phyloP scores from a whole-genome alignment of 2,113 vertebrate species.

The Tursiops truncatus region DNA sequence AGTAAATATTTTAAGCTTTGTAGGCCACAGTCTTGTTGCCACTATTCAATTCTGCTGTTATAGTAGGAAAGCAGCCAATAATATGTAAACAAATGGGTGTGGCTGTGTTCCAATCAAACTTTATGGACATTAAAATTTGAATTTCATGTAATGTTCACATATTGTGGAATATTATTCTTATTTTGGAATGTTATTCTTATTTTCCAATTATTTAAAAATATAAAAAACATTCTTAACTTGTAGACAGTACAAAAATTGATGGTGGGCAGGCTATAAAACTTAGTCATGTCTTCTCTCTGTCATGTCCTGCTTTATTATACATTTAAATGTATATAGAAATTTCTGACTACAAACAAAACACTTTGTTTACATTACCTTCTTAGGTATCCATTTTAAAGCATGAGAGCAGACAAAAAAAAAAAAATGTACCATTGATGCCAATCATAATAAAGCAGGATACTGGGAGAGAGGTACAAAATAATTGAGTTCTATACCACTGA shows the following conservation, averaged over 20 bases:
- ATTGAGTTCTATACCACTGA: neutral
- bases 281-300: neutral
- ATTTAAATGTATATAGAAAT: neutral
- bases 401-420: conserved; percentile 22
- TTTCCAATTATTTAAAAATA: neutral
- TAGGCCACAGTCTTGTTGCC: neutral
- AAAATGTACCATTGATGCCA: neutral
- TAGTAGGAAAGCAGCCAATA: neutral
- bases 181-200: neutral
- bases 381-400: conserved; percentile 37
- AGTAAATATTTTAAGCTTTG: neutral
- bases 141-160: conserved; percentile 25
- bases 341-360: conserved; percentile 19
- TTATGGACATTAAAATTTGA: neutral
- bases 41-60: neutral
- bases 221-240: conserved; percentile 8
- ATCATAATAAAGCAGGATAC: neutral
- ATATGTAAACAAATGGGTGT: neutral
- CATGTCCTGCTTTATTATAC: neutral
- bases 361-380: neutral
- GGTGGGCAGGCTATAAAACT: conserved; percentile 1
- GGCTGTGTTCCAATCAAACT: neutral
- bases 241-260: neutral
- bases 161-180: neutral
- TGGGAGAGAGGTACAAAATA: neutral